Evolutionary conservation across 2,797 vertebrate genomes (phyloP).

Genomic region (Accipiter superciliosus): DNA sequence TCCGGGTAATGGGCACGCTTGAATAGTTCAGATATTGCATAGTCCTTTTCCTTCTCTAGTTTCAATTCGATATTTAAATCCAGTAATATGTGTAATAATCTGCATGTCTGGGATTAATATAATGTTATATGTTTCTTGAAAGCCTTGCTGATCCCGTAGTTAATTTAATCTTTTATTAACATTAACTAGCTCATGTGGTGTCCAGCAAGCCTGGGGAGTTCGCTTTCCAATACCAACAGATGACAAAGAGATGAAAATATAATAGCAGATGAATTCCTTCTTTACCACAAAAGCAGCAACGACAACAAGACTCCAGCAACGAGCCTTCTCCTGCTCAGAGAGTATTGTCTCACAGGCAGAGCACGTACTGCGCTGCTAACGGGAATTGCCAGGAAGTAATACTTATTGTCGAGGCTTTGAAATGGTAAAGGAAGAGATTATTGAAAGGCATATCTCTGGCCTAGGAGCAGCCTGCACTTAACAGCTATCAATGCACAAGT

Average conservation of each 20-base stretch:
- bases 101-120: slow-evolving; percentile 20
- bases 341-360: neutral
- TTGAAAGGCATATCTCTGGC: neutral
- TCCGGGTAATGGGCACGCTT: neutral
- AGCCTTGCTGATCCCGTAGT: neutral
- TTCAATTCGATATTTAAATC: neutral
- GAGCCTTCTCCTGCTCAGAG: neutral
- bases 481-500: neutral
- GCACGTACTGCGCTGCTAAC: neutral
- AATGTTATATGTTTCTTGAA: slow-evolving; percentile 23
- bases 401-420: neutral
- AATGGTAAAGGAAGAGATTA: neutral
- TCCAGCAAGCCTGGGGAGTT: neutral
- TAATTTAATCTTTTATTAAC: slow-evolving; percentile 23
- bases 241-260: neutral
- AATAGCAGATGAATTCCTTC: neutral
- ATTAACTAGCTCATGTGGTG: neutral
- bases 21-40: neutral
- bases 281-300: neutral
- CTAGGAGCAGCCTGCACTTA: neutral
- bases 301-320: neutral
- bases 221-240: neutral
- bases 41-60: neutral
- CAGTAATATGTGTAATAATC: neutral
- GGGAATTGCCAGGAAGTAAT: neutral